Conservation (phyloP, 2,797 vertebrate genomes). For the Anisognathus igniventris region DNA sequence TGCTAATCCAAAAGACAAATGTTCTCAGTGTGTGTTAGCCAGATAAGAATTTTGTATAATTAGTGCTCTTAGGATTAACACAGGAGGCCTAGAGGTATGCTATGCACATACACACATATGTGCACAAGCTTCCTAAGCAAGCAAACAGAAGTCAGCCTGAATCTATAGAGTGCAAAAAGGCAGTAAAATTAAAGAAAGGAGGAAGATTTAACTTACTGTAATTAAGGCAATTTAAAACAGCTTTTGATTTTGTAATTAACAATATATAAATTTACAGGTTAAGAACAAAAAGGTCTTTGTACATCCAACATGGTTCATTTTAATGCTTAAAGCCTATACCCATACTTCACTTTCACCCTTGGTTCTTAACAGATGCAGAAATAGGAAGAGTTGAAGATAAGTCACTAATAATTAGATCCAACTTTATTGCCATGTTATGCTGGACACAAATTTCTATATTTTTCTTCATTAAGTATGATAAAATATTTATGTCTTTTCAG, state of each 20-base stretch:
- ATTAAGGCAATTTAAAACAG: background rate
- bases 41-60: constrained; percentile 73
- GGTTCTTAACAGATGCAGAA: background rate
- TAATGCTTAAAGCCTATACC: background rate
- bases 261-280: background rate
- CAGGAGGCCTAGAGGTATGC: background rate
- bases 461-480: background rate
- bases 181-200: background rate
- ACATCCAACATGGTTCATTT: background rate
- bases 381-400: background rate
- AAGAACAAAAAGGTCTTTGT: background rate
- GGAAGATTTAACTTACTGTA: background rate
- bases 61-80: constrained; percentile 59
- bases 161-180: background rate
- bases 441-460: background rate
- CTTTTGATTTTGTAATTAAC: background rate
- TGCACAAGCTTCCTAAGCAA: background rate
- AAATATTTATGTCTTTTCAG: background rate
- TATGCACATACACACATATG: background rate
- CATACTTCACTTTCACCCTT: background rate
- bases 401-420: background rate
- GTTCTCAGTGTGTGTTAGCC: constrained; percentile 55
- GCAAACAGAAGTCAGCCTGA: background rate
- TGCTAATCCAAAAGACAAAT: constrained; percentile 68
- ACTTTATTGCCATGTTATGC: background rate